Evolutionary conservation across 2,113 vertebrate genomes (phyloP).

Genomic region (Prietella phreatophila): DNA sequence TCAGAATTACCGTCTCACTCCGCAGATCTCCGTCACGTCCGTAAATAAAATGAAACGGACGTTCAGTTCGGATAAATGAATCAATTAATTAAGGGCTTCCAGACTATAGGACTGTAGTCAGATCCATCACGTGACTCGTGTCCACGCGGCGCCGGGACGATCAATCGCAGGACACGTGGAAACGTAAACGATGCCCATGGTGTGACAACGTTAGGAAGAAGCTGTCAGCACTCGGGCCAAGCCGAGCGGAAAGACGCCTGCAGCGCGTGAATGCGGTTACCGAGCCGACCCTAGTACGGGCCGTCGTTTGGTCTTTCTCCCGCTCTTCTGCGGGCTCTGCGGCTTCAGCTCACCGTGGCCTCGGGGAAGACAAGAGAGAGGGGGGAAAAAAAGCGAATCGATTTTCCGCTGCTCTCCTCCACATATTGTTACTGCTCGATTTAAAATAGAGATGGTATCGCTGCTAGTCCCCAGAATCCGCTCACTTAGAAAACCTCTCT

Average conservation of each 20-base stretch:
- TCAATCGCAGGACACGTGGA: not conserved
- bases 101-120: not conserved
- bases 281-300: not conserved
- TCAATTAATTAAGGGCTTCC: not conserved
- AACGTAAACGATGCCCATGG: not conserved
- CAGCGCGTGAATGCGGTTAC: not conserved
- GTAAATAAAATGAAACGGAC: not conserved
- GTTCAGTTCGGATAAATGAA: no score
- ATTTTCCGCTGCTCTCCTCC: slow-evolving; percentile 14
- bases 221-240: not conserved
- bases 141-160: not conserved
- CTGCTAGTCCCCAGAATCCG: not conserved
- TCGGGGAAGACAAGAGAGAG: no score
- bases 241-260: not conserved
- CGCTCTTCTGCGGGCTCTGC: not conserved
- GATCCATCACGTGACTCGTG: not conserved
- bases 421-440: slow-evolving; percentile 18
- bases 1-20: no score
- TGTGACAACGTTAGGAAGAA: not conserved
- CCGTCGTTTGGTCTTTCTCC: not conserved
- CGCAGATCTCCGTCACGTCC: not conserved
- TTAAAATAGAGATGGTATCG: slow-evolving; percentile 27
- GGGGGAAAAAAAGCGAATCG: not conserved
- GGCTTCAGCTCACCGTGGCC: not conserved
- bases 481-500: not conserved